Conservation (phyloP, 2,113 vertebrate species). For the Phyllostomus discolor region DNA sequence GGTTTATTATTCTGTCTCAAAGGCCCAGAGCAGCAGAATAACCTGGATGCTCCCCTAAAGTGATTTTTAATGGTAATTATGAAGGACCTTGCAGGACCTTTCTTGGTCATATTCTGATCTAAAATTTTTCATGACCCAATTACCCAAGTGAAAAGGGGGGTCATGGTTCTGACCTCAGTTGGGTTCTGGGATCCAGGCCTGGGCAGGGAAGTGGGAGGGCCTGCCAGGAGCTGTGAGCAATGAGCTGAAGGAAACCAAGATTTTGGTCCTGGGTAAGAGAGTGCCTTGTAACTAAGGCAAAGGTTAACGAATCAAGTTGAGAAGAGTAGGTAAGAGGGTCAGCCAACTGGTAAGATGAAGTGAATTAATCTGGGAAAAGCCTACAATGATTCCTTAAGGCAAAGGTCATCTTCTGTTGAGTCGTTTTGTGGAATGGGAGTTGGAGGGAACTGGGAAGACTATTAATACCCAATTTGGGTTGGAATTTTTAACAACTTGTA, state of each 20-base stretch:
- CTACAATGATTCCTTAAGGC: not conserved
- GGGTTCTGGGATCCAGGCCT: not conserved
- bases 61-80: slow-evolving; percentile 6
- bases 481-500: not conserved
- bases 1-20: not conserved
- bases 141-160: not conserved
- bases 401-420: not conserved
- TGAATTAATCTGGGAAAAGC: not conserved
- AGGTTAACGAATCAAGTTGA: not conserved
- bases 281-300: not conserved
- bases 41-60: not conserved
- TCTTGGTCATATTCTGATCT: not conserved
- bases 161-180: not conserved
- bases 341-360: not conserved
- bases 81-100: not conserved
- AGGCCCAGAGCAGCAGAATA: not conserved
- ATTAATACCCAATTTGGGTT: not conserved
- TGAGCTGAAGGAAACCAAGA: not conserved
- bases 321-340: not conserved
- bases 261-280: not conserved
- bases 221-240: not conserved
- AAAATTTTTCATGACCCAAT: not conserved
- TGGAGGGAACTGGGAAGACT: not conserved
- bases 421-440: not conserved
- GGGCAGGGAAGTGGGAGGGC: not conserved